A percentile compares a stretch with the other conserved stretches of the same genome.
Conservation (phyloP, 2,797 vertebrate genomes). For the Enteromius treurensis region DNA sequence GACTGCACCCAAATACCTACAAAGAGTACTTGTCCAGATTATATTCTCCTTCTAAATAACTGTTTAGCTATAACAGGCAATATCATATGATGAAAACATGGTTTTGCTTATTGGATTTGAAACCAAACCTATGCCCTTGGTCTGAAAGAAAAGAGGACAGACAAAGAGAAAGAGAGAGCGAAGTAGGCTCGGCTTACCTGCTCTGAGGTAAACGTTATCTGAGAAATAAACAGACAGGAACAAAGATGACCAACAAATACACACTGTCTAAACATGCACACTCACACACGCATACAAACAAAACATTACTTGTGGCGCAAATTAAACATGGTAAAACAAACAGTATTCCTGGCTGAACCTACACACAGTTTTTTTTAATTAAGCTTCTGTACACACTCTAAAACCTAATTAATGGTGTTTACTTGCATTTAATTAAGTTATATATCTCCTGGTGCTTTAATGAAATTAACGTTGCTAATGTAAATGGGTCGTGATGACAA, state of each 20-base stretch:
- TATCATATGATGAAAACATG: background rate
- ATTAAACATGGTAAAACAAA: conserved; percentile 19
- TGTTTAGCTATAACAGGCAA: background rate
- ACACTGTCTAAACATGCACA: conserved; percentile 62
- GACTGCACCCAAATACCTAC: too few relatives aligned
- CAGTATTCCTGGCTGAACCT: background rate
- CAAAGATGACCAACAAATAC: conserved; percentile 69
- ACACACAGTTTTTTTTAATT: background rate
- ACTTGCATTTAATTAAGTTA: background rate
- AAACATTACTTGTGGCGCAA: conserved; percentile 36
- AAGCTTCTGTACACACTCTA: conserved; percentile 4
- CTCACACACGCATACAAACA: conserved; percentile 27
- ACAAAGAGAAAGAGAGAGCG: conserved; percentile 20
- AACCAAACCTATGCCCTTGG: conserved; percentile 36
- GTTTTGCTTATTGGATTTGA: background rate
- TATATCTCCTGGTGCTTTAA: background rate
- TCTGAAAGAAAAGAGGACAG: background rate
- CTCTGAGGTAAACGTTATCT: conserved; percentile 85
- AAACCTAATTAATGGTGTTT: conserved; percentile 22
- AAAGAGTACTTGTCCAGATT: background rate
- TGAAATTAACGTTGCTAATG: background rate
- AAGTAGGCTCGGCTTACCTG: conserved; percentile 77
- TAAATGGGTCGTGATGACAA: background rate
- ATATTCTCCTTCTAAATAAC: background rate
- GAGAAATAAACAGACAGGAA: conserved; percentile 77